Evolutionary conservation across 2,888 invertebrate genomes (phyloP).

Genomic region (Acanthacorydalis orientalis): DNA sequence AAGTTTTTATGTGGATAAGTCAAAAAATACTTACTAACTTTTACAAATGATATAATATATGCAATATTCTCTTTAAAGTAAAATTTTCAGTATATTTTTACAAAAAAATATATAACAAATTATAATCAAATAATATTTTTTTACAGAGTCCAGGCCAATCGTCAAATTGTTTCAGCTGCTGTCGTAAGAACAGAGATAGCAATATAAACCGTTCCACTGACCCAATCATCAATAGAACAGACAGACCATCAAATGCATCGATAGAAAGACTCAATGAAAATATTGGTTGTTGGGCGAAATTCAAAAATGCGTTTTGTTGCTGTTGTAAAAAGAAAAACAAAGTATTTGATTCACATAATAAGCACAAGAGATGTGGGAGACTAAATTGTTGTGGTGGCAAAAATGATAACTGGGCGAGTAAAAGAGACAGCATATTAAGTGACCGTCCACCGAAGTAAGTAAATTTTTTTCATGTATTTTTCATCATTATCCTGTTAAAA

Average conservation of each 20-base stretch:
- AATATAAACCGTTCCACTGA: conserved; percentile 18
- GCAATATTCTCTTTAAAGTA: no score
- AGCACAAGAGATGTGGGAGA: conserved; percentile 10
- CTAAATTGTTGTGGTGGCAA: conserved; percentile 26
- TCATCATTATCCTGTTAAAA: background rate
- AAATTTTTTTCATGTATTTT: conserved; percentile 22
- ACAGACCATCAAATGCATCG: conserved; percentile 26
- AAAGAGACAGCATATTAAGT: conserved; percentile 37
- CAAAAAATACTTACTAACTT: no score
- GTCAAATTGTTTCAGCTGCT: no score
- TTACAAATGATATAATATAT: no score
- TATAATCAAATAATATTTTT: no score
- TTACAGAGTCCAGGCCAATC: no score
- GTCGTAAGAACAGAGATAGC: conserved; percentile 5
- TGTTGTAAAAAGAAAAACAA: conserved; percentile 29
- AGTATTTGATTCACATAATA: conserved; percentile 29
- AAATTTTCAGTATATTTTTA: no score
- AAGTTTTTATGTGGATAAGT: no score
- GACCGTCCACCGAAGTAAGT: conserved; percentile 23
- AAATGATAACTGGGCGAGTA: conserved; percentile 29
- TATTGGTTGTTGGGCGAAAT: conserved; percentile 12
- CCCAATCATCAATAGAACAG: conserved; percentile 27
- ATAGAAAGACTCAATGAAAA: conserved; percentile 15
- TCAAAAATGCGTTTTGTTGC: conserved; percentile 7
- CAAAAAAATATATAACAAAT: no score